Base-by-base conservation (phyloP, 2,113 vertebrate genomes). In the Hemiprocne comata region DNA sequence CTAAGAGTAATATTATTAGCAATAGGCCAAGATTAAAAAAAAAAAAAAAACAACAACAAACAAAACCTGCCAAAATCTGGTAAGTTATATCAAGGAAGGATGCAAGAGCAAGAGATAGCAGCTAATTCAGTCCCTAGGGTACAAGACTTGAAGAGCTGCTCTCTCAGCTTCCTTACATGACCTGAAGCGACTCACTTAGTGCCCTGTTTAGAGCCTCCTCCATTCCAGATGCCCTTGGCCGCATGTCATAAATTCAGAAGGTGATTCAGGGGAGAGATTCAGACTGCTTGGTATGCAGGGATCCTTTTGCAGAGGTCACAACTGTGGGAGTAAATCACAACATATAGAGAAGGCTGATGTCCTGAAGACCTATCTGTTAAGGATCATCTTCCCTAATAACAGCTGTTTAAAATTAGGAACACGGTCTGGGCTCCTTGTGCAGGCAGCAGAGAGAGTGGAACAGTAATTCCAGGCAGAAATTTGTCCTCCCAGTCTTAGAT, bases 1-100 rank as follows among this genome's bases (percentile, higher is more conserved):
- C 66, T 93, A 80, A 50, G 31, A 79, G 86, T 97, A 94, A 96
- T 95, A 71, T 92, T 82, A 76, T 95, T 97, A 95, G 70, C 9
- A 57, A 95, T 85, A 76, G 77, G 9, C 64, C 36, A 85, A 55
- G 71, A 92, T 87, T 42, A 24, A 67, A 67, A 69, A 21, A 75
- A 76, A 51, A 24, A 48, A 9, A 87, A 92, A 46, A 46, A 90
- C 53, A 9, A 20, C 46, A 17, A 0, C 21, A 79, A 84, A 84
- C 60, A 77, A 74, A 76, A 76, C 44, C 87, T 90, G 69, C 85
- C 86, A 92, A 83, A 88, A 94, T 97, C 97, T 96, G 95, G 94
- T 95, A 94, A 92, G 61, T 92, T 95, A 55, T 75, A 88, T 88
- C 78, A 96, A 88, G 86, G 58, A 95, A 96, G 93, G 81, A 94